Evolutionary conservation across 2,888 invertebrate genomes (phyloP), one percentile per base, ranked within the genome.

Genomic region (Cephus rjabovi): DNA sequence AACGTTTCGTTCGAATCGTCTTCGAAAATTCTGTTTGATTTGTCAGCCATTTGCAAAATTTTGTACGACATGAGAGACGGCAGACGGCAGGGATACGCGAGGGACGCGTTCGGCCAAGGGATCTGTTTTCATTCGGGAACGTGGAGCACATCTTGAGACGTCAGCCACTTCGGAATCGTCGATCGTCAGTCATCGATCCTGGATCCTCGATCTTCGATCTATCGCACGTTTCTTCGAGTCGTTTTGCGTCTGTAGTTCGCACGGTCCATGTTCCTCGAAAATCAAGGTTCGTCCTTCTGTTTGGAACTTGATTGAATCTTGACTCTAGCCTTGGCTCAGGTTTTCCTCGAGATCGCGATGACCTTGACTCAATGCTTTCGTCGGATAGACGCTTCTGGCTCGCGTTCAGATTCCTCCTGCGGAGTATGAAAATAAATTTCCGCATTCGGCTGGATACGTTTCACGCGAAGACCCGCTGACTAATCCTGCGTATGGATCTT

Each of bases 351-450:
- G 56, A 56, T 56, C 71, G 31, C 31, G 71, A 33, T 33, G 71
- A 71, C 71, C 71, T 71, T 71, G 31, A 71, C 31, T 33, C 30
- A 71, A 33, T 71, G 71, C 15, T 31, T 56, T 77, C 74, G 77
- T 77, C 69, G 73, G 31, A 75, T 30, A 6, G 34, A 75, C 75
- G 40, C 34, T 71, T 68, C 34, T 35, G 74, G 74, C 34, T 23
- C 76, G 76, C 76, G 76, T 73, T 69, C 73, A 69, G 56, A 68
- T 34, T 33, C 68, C 71, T 73, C 76, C 12, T 70, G 70, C 34
- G 23, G 74, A 71, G 71, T 33, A 71, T 71, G 31, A 71, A 71
- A 71, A 71, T 71, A 71, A 71, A 71, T 31, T 71, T 30, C 71
- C 71, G 71, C 31, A 71, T 71, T 33, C 71, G 71, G 71, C 71